These are phyloP conservation scores for Rhorus exstirpatorius DNA, from an alignment of 2,888 invertebrate species.

Conservation along the genomic window DNA sequence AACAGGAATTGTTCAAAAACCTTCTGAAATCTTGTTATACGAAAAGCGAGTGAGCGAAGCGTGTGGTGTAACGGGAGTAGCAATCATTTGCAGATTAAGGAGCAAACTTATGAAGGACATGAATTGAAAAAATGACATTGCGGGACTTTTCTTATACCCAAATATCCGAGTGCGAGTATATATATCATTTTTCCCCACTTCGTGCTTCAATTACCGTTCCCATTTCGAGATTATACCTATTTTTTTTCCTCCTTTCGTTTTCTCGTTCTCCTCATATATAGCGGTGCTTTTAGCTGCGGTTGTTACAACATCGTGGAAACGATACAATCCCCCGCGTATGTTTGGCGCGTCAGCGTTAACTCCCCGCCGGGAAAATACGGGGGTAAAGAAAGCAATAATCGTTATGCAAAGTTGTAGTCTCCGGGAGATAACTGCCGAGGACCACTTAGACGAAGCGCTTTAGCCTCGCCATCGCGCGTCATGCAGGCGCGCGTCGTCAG, in stretches of 20 bases:
- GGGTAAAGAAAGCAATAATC: constrained; percentile 80
- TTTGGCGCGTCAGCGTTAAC: constrained; percentile 23
- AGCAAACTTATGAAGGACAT: too few relatives aligned
- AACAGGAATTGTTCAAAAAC: too few relatives aligned
- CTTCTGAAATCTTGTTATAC: too few relatives aligned
- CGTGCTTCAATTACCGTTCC: constrained; percentile 19
- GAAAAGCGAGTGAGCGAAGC: too few relatives aligned
- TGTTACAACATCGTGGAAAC: constrained; percentile 39
- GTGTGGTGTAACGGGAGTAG: too few relatives aligned
- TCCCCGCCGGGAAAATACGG: constrained; percentile 67
- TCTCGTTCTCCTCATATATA: not conserved
- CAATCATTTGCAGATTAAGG: too few relatives aligned
- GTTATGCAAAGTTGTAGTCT: constrained; percentile 80
- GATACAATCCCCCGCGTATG: constrained; percentile 47
- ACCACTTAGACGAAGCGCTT: constrained; percentile 71
- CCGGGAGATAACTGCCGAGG: constrained; percentile 75
- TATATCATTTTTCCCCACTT: constrained; percentile 25
- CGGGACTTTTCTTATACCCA: too few relatives aligned
- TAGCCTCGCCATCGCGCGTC: too few relatives aligned
- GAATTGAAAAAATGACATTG: too few relatives aligned
- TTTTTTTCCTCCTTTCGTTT: constrained; percentile 16
- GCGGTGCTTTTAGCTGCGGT: constrained; percentile 35
- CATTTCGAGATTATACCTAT: constrained; percentile 19
- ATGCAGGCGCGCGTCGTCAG: constrained; percentile 35
- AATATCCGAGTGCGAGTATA: not conserved